Base-by-base conservation (phyloP, 2,888 invertebrate species). In the Hirtodrosophila alboralis region DNA sequence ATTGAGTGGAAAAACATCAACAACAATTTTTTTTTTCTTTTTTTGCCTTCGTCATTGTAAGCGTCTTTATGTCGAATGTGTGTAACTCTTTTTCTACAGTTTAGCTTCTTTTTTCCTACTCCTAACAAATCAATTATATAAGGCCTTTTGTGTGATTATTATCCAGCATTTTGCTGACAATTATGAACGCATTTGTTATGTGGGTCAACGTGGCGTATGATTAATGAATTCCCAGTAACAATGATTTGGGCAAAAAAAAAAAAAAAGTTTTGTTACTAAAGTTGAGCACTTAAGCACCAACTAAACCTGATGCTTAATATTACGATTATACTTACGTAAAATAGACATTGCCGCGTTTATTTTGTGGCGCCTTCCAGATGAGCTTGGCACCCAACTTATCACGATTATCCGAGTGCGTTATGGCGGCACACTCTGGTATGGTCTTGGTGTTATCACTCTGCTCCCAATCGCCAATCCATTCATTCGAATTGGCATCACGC, bases 391-490 rank as follows among this genome's bases (percentile, higher is more conserved):
- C 92, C 60, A 93, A 91, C 89, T 96, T 96, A 75, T 94, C 94
- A 52, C 93, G 92, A 5, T 95, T 94, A 89, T 95, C 95, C 0
- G 93, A 94, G 87, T 96, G 96, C 3, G 96, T 96, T 77, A 95
- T 93, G 43, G 95, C 93, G 38, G 95, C 93, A 88, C 96, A 96
- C 89, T 96, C 96, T 0, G 95, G 94, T 83, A 95, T 95, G 3
- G 93, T 91, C 73, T 94, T 95, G 2, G 95, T 95, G 87, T 95
- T 95, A 0, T 94, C 93, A 0, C 94, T 93, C 68, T 93, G 92
- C 61, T 93, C 92, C 94, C 95, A 96, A 31, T 92, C 91, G 2
- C 96, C 96, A 38, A 95, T 91, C 96, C 96, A 96, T 63, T 94
- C 92, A 85, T 95, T 92, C 0, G 93, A 93, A 58, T 93, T 92